phyloP scores from a whole-genome alignment of 2,113 vertebrate species.

The Rhinoptilus africanus region DNA sequence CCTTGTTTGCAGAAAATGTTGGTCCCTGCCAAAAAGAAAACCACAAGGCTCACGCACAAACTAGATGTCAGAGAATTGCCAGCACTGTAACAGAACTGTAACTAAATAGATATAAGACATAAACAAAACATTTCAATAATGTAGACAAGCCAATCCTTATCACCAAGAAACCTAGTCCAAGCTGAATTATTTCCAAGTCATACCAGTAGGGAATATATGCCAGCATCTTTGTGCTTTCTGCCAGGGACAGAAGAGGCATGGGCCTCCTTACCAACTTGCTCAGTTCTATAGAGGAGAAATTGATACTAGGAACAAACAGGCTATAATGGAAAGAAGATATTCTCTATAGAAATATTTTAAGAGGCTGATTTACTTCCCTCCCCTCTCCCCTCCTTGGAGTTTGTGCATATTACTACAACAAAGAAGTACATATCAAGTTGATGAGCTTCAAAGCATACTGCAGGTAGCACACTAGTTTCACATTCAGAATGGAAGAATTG shows the following conservation, averaged over 20 bases:
- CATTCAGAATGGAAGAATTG: background rate
- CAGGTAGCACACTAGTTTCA: background rate
- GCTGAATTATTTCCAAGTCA: background rate
- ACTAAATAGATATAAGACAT: background rate
- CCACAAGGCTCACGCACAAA: background rate
- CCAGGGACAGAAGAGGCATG: background rate
- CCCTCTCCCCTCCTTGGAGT: accelerated
- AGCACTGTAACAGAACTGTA: background rate
- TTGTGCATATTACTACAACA: background rate
- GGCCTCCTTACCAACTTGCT: background rate
- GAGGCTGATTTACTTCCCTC: background rate
- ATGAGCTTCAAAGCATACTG: background rate
- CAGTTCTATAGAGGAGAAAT: background rate
- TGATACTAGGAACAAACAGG: background rate
- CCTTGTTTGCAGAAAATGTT: background rate
- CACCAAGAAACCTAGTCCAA: background rate
- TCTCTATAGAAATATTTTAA: background rate
- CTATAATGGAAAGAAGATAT: background rate
- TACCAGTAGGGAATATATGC: background rate
- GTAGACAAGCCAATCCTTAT: background rate
- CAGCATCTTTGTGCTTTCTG: background rate
- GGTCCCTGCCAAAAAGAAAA: background rate
- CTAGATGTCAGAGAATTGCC: background rate
- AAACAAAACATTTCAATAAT: background rate
- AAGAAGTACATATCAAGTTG: background rate